Evolutionary conservation across 2,888 invertebrate species (phyloP).

Genomic region (Eilema griseolum): DNA sequence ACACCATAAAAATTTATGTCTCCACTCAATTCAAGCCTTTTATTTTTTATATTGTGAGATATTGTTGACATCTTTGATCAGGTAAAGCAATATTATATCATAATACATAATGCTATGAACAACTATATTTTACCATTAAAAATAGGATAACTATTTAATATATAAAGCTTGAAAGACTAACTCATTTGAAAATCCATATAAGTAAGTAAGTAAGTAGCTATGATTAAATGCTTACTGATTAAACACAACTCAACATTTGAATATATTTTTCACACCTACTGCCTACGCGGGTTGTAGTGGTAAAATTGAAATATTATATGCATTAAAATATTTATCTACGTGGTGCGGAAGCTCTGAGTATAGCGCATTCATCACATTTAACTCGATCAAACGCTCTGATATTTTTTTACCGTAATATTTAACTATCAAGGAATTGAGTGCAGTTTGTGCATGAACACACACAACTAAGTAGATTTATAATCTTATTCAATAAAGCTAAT

Average conservation of each 20-base stretch:
- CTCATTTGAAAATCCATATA: not conserved
- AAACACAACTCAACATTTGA: not conserved
- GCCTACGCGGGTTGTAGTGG: not conserved
- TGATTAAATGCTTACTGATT: not conserved
- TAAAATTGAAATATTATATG: slow-evolving; percentile 14
- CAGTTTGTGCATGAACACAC: not conserved
- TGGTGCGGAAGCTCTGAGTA: slow-evolving; percentile 15
- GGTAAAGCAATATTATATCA: not conserved
- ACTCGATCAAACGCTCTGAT: slow-evolving; percentile 37
- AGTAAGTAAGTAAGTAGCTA: not conserved
- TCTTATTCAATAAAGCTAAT: no score
- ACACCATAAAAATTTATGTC: not conserved
- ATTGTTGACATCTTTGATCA: not conserved
- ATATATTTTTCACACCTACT: not conserved
- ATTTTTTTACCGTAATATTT: slow-evolving; percentile 33
- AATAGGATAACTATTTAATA: not conserved
- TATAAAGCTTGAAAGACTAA: not conserved
- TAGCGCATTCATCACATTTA: slow-evolving; percentile 36
- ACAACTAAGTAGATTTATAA: no score
- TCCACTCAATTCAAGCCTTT: not conserved
- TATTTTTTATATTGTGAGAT: not conserved
- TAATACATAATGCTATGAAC: not conserved
- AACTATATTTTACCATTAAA: not conserved
- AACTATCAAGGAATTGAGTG: slow-evolving; percentile 32
- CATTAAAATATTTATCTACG: slow-evolving; percentile 40